Conservation (phyloP, 92 coral and sea anemone species). For the Bergia sp. region DNA sequence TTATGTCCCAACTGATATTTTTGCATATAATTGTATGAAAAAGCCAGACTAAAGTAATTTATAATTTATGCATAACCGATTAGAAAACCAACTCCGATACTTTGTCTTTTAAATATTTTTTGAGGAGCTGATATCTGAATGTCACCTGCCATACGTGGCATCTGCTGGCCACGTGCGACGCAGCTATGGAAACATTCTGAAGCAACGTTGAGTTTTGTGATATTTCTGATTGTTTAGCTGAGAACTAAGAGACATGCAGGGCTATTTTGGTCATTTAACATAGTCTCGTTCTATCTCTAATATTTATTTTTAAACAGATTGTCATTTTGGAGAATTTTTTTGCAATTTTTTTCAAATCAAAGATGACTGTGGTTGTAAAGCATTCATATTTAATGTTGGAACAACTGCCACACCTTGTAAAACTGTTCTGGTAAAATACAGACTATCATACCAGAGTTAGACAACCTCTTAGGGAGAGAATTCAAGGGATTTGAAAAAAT, state of each 20-base stretch:
- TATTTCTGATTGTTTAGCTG: no score
- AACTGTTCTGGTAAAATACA: no score
- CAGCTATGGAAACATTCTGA: neutral
- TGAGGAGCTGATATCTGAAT: neutral
- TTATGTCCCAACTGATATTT: neutral
- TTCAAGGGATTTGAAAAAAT: no score
- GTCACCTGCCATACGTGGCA: neutral
- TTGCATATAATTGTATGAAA: neutral
- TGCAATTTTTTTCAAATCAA: neutral
- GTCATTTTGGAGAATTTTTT: neutral
- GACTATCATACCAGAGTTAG: no score
- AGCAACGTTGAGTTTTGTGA: no score
- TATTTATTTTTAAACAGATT: no score
- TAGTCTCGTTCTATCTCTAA: neutral
- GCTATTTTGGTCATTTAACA: neutral
- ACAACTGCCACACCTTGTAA: no score
- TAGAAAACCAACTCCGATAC: no score
- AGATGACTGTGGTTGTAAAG: neutral
- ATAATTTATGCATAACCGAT: no score
- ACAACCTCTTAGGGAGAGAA: no score
- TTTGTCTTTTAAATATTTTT: neutral
- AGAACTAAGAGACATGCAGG: neutral
- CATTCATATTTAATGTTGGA: neutral
- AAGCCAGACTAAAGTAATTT: slow-evolving; percentile 20
- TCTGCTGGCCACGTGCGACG: neutral